phyloP scores from a whole-genome alignment of 2,797 vertebrate genomes.

The Sebastes diaconus region DNA sequence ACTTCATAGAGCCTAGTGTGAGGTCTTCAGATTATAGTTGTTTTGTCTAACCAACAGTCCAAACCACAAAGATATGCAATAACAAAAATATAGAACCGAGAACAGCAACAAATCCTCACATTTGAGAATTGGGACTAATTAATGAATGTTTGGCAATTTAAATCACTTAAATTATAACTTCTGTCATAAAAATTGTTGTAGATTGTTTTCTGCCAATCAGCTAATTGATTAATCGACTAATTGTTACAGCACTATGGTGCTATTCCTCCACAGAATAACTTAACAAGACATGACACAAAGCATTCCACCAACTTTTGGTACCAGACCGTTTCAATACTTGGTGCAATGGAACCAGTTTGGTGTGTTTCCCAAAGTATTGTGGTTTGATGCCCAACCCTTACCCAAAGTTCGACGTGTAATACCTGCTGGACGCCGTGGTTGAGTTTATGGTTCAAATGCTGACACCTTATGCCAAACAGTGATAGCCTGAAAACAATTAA shows the following conservation, averaged over 20 bases:
- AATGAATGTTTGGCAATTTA: background rate
- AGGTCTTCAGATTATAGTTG: background rate
- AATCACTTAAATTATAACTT: background rate
- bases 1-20: background rate
- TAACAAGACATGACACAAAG: background rate
- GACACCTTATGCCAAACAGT: background rate
- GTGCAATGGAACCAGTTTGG: background rate
- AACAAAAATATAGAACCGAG: background rate
- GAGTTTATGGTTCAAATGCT: background rate
- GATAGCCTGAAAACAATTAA: background rate
- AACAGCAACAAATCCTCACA: background rate
- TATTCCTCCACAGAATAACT: background rate
- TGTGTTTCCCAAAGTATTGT: background rate
- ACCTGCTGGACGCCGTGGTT: background rate
- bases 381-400: background rate
- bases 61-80: background rate
- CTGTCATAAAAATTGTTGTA: background rate
- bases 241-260: background rate
- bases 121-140: background rate
- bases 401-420: background rate
- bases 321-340: background rate
- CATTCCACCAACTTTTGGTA: background rate
- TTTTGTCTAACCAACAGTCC: background rate
- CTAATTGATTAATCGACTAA: background rate
- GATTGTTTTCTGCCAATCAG: background rate